Conservation (phyloP, 2,113 vertebrate species). For the Syngnathus floridae region DNA sequence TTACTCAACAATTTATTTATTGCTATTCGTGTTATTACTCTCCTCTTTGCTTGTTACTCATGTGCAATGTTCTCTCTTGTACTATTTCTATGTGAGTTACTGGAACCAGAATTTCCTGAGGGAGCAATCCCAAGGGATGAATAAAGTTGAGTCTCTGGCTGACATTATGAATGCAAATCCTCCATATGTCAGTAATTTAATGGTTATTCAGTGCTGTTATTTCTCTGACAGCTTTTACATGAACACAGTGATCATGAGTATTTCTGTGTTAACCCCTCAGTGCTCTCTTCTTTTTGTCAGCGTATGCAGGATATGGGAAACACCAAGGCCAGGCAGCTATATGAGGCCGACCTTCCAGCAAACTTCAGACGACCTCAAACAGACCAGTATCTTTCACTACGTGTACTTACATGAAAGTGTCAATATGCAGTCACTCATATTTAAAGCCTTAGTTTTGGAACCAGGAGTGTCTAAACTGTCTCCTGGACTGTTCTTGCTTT, state of each 20-base stretch:
- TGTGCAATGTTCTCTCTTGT: too few relatives aligned
- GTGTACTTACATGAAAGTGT: background rate
- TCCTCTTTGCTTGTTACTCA: too few relatives aligned
- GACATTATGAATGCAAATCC: too few relatives aligned
- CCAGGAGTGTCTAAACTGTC: too few relatives aligned
- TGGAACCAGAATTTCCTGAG: too few relatives aligned
- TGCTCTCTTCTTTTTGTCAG: slow-evolving; percentile 58
- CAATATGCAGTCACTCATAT: background rate
- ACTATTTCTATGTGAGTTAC: too few relatives aligned
- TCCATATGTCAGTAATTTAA: background rate
- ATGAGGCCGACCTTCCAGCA: slow-evolving; percentile 78
- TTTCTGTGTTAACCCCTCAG: background rate
- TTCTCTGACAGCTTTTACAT: background rate
- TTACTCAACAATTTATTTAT: too few relatives aligned
- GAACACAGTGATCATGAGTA: background rate
- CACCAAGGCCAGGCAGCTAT: slow-evolving; percentile 85
- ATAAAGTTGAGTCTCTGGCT: too few relatives aligned
- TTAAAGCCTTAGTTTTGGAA: too few relatives aligned
- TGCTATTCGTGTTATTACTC: too few relatives aligned
- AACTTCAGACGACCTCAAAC: slow-evolving; percentile 74
- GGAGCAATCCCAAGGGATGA: too few relatives aligned
- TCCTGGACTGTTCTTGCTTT: too few relatives aligned
- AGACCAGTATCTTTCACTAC: slow-evolving; percentile 63
- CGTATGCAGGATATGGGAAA: slow-evolving; percentile 98
- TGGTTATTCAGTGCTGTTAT: background rate